Conservation (phyloP, 2,888 invertebrate genomes). For the Plebejus melissa region DNA sequence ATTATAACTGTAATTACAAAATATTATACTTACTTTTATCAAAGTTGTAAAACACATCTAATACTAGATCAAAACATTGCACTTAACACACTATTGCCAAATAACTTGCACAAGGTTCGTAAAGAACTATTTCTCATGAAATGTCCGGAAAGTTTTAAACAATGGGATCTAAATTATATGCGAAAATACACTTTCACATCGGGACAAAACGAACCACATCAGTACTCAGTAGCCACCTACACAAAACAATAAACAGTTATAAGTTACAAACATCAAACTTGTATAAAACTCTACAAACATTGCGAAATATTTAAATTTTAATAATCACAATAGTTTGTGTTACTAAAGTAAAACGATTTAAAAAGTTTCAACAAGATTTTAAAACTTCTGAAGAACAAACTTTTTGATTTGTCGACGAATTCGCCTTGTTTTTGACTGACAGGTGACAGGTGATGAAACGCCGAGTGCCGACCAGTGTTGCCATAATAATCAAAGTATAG, state of each 20-base stretch:
- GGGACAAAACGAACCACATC: conserved; percentile 55
- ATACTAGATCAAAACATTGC: conserved; percentile 46
- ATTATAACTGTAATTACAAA: conserved; percentile 13
- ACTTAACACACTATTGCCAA: conserved; percentile 41
- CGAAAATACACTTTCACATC: conserved; percentile 76
- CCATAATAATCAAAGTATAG: conserved; percentile 24
- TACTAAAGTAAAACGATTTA: conserved; percentile 30
- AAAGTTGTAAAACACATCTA: conserved; percentile 35
- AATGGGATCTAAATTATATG: conserved; percentile 76
- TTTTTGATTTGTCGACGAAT: conserved; percentile 61
- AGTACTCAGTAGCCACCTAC: conserved; percentile 69
- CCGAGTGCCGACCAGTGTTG: conserved; percentile 42
- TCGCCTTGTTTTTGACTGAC: conserved; percentile 53
- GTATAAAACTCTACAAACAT: conserved; percentile 36
- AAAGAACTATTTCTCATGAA: conserved; percentile 59
- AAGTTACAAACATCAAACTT: conserved; percentile 46
- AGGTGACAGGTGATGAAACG: conserved; percentile 39
- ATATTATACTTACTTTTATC: conserved; percentile 34
- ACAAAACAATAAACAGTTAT: conserved; percentile 73
- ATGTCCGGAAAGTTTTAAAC: conserved; percentile 68
- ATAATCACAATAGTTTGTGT: conserved; percentile 27
- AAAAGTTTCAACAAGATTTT: conserved; percentile 46
- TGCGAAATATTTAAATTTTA: conserved; percentile 33
- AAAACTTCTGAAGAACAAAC: conserved; percentile 52
- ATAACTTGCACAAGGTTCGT: conserved; percentile 55